Evolutionary conservation across 2,797 vertebrate species (phyloP).

Genomic region (Phaenicophaeus curvirostris): DNA sequence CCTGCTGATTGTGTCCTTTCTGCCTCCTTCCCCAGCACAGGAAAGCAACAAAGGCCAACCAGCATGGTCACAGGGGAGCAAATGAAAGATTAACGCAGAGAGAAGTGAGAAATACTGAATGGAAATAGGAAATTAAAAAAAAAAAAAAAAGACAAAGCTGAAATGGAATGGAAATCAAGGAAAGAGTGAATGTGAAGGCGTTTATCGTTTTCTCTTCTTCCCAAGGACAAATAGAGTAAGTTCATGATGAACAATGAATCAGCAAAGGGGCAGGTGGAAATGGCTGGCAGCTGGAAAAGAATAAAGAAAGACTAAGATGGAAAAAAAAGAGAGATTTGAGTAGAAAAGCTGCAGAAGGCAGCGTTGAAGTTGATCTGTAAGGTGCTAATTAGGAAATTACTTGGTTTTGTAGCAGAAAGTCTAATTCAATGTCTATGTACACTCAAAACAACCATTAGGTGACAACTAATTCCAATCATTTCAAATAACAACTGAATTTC

Average conservation of each 20-base stretch:
- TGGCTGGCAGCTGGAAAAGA: not conserved
- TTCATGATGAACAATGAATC: not conserved
- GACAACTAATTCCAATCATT: conserved; percentile 25
- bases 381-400: conserved; percentile 20
- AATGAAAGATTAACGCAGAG: not conserved
- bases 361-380: conserved; percentile 1
- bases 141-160: not conserved
- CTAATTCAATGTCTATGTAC: not conserved
- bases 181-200: not conserved
- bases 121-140: not conserved
- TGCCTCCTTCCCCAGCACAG: not conserved
- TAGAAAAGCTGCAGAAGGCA: not conserved
- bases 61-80: not conserved
- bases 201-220: not conserved
- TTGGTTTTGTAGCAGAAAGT: not conserved
- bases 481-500: conserved; percentile 12
- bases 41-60: not conserved
- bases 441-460: conserved; percentile 24
- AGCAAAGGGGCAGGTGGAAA: not conserved
- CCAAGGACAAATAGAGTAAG: not conserved
- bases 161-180: not conserved
- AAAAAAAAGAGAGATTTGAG: not conserved
- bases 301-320: not conserved
- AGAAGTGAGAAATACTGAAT: not conserved
- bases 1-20: not conserved